A percentile compares a stretch with the other conserved stretches of the same genome.
phyloP scores from a whole-genome alignment of 2,797 vertebrate species.

The Semaprochilodus insignis region DNA sequence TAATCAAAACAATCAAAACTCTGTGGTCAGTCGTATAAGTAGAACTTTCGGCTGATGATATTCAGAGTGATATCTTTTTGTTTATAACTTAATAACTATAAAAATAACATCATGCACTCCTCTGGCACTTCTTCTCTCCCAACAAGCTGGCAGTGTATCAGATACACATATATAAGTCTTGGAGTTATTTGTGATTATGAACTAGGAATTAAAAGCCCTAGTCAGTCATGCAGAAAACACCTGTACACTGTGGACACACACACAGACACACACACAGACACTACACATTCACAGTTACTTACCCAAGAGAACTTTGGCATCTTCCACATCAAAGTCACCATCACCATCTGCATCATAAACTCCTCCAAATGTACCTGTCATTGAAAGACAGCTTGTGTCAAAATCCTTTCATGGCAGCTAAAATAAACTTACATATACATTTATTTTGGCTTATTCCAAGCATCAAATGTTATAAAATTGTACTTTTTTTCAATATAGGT shows the following conservation, averaged over 20 bases:
- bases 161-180: neutral
- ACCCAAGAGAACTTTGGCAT: conserved; percentile 94
- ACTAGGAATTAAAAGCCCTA: conserved; percentile 12
- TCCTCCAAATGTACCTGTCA: conserved; percentile 85
- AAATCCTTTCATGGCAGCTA: too few relatives aligned
- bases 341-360: conserved; percentile 93
- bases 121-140: neutral
- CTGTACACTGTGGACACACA: neutral
- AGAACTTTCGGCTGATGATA: neutral
- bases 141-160: neutral
- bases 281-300: conserved; percentile 73
- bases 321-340: conserved; percentile 95
- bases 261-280: neutral
- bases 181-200: neutral
- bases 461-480: too few relatives aligned
- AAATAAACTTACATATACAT: too few relatives aligned
- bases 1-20: neutral
- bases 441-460: too few relatives aligned
- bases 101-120: neutral
- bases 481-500: too few relatives aligned
- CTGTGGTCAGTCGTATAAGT: too few relatives aligned
- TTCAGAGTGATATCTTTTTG: neutral
- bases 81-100: neutral
- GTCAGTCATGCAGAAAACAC: conserved; percentile 40
- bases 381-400: neutral